Conservation (phyloP, 1,140 invertebrate species). For the Brachystomella parvula region DNA sequence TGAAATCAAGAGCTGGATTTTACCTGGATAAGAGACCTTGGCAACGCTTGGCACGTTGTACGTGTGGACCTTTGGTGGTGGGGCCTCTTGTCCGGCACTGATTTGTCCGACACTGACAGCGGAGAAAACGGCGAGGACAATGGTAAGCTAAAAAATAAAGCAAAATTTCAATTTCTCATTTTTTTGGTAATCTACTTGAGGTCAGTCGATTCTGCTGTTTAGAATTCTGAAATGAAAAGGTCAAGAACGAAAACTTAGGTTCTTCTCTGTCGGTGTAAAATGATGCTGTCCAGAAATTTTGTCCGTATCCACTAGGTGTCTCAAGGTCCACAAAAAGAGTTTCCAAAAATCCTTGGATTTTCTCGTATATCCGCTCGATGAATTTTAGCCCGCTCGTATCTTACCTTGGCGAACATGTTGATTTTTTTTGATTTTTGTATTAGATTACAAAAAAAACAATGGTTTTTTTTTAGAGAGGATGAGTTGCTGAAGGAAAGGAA, state of each 20-base stretch:
- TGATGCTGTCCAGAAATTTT: background rate
- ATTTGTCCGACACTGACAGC: conserved; percentile 30
- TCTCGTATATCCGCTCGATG: no score
- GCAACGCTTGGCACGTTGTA: conserved; percentile 36
- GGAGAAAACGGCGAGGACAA: conserved; percentile 29
- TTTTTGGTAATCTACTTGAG: no score
- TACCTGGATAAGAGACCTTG: conserved; percentile 22
- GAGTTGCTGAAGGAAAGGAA: background rate
- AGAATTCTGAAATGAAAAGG: no score
- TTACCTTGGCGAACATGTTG: conserved; percentile 27
- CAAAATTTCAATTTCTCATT: background rate
- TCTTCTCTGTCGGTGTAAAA: background rate
- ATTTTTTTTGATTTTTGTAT: conserved; percentile 1
- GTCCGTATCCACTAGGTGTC: background rate
- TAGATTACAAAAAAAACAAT: background rate
- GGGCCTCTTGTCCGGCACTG: conserved; percentile 36
- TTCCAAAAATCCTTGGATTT: no score
- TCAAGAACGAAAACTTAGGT: background rate
- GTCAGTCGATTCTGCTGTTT: no score
- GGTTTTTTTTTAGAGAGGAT: background rate
- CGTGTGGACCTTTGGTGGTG: conserved; percentile 32
- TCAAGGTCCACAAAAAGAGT: background rate
- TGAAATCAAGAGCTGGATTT: background rate
- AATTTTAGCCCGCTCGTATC: background rate
- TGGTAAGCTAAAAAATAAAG: conserved; percentile 18